Percentiles rank a stretch among this genome's conserved stretches.
These are phyloP conservation scores for Scylla paramamosain DNA, from an alignment of 1,140 invertebrate species.

Conservation along the genomic window DNA sequence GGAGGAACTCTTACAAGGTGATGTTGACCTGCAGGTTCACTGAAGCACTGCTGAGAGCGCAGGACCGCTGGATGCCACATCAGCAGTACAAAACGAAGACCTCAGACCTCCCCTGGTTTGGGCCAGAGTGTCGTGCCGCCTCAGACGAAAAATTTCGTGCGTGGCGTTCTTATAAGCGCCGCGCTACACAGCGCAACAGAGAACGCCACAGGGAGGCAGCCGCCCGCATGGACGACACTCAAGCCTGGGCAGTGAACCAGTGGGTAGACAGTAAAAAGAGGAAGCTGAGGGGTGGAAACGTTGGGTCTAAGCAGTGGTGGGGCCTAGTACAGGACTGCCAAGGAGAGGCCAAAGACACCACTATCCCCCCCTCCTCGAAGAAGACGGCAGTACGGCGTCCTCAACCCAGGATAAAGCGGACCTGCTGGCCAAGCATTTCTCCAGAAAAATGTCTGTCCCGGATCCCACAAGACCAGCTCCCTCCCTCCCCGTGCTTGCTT, in stretches of 20 bases:
- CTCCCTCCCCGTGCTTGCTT: too few species aligned
- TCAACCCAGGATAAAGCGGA: neutral
- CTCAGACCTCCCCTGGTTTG: too few species aligned
- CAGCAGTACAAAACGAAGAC: neutral
- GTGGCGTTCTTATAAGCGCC: neutral
- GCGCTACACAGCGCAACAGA: too few species aligned
- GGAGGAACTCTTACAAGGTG: neutral
- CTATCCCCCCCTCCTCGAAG: too few species aligned
- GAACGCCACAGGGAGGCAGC: neutral
- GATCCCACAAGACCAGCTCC: too few species aligned
- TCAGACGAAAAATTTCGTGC: neutral
- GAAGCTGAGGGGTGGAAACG: neutral
- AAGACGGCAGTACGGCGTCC: neutral
- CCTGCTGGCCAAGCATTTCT: too few species aligned
- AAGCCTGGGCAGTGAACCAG: neutral
- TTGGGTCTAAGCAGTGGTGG: neutral
- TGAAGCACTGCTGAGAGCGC: neutral
- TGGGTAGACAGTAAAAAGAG: neutral
- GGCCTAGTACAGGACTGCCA: too few species aligned
- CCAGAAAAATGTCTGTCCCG: neutral
- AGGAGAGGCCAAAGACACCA: too few species aligned
- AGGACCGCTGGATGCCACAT: neutral
- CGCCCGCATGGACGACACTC: neutral
- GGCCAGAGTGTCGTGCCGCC: neutral
- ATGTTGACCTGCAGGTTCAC: neutral